Evolutionary conservation across 2,888 invertebrate genomes (phyloP), one percentile per base, ranked within the genome.

Genomic region (Amblyjoppa fuscipennis): DNA sequence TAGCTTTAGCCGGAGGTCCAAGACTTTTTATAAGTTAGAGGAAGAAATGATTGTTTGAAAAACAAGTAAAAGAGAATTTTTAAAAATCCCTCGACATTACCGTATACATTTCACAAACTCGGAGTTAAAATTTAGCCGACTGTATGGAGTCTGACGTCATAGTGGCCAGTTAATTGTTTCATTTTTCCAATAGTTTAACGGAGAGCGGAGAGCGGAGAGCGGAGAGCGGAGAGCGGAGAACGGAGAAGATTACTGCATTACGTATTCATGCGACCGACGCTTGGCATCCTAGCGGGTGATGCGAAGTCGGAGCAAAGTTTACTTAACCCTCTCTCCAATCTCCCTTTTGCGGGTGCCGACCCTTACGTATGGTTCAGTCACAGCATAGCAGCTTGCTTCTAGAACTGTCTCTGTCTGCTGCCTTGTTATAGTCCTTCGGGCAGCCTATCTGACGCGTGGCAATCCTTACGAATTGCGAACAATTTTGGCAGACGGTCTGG

Each of bases 261-360:
- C 86, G 89, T 90, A 89, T 88, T 90, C 89, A 89, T 87, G 86
- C 85, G 86, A 85, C 87, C 86, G 79, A 79, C 51, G 79, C 82
- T 82, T 79, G 75, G 79, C 75, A 82, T 79, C 86, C 88, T 88
- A 85, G 83, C 87, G 75, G 82, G 83, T 84, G 87, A 85, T 88
- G 88, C 86, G 75, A 90, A 89, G 88, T 89, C 85, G 80, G 83
- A 85, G 77, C 87, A 84, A 90, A 90, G 87, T 90, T 90, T 89
- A 87, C 88, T 87, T 74, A 86, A 86, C 85, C 80, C 76, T 74
- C 77, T 69, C 64, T 77, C 41, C 38, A 7, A 25, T 56, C 28
- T 56, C 56, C 25, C 71, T 71, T 49, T 73, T 83, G 68, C 66
- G 81, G 84, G 61, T 49, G 34, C 66, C 76, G 51, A 45, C 20